Evolutionary conservation across 2,888 invertebrate genomes (phyloP).

Genomic region (Spisula solida): DNA sequence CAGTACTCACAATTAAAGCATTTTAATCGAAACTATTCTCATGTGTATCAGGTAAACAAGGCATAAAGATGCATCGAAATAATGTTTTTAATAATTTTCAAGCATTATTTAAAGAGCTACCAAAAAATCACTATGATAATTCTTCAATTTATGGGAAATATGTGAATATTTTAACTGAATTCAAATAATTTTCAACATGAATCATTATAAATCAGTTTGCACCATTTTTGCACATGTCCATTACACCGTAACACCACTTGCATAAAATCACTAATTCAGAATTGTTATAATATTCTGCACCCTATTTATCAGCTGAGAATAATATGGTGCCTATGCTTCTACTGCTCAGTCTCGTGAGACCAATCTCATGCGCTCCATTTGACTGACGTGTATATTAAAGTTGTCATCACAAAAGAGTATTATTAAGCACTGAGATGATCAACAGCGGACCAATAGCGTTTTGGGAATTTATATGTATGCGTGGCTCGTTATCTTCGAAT

Average conservation of each 20-base stretch:
- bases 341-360: neutral
- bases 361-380: neutral
- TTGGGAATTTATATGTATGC: neutral
- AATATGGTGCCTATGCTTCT: neutral
- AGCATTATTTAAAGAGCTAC: no score
- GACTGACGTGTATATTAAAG: conserved; percentile 9
- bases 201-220: no score
- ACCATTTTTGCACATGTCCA: no score
- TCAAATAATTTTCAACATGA: no score
- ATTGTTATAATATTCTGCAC: neutral
- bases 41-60: no score
- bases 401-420: conserved; percentile 10
- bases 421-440: neutral
- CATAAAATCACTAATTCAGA: neutral
- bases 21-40: no score
- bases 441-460: neutral
- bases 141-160: no score
- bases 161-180: no score
- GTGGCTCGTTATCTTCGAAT: neutral
- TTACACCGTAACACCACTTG: neutral
- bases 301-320: neutral
- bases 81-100: no score
- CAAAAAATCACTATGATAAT: no score
- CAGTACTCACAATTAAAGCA: no score
- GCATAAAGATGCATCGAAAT: no score